A percentile compares a stretch with the other conserved stretches of the same genome.
Evolutionary conservation across 2,888 invertebrate genomes (phyloP).

Genomic region (Byasa hedistus): DNA sequence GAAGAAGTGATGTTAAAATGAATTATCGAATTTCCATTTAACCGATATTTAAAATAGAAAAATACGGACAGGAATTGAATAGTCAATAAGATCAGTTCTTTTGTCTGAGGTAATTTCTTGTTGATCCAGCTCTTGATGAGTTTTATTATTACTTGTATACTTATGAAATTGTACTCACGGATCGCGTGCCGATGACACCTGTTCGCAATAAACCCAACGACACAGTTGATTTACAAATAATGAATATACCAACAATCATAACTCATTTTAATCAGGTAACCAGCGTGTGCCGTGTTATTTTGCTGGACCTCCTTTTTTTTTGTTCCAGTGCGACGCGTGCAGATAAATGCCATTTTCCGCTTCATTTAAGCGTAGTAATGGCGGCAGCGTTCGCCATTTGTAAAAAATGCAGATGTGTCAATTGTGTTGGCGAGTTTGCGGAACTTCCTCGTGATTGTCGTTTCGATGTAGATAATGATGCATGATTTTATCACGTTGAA

Average conservation of each 20-base stretch:
- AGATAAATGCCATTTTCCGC: conserved; percentile 64
- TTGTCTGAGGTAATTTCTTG: too few species aligned
- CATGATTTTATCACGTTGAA: conserved; percentile 37
- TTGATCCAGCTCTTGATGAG: too few species aligned
- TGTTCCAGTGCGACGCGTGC: conserved; percentile 57
- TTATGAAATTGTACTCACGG: conserved; percentile 18
- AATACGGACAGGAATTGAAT: too few species aligned
- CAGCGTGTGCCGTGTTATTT: conserved; percentile 49
- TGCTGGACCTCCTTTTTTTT: conserved; percentile 36
- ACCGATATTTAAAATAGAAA: too few species aligned
- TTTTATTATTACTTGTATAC: conserved; percentile 13
- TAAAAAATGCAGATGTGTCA: conserved; percentile 48
- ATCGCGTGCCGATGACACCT: conserved; percentile 45
- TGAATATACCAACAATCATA: conserved; percentile 62
- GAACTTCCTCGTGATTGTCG: conserved; percentile 48
- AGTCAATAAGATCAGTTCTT: too few species aligned
- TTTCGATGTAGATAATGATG: conserved; percentile 43
- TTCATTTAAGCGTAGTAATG: conserved; percentile 48
- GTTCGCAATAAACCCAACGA: conserved; percentile 47
- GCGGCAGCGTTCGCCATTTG: conserved; percentile 32
- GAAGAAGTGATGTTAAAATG: too few species aligned
- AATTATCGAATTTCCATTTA: too few species aligned
- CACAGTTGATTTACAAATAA: conserved; percentile 73
- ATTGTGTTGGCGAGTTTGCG: conserved; percentile 46
- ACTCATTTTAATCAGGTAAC: conserved; percentile 60